These are phyloP conservation scores for Neelides folsomi DNA, from an alignment of 2,888 invertebrate genomes.

Conservation along the genomic window DNA sequence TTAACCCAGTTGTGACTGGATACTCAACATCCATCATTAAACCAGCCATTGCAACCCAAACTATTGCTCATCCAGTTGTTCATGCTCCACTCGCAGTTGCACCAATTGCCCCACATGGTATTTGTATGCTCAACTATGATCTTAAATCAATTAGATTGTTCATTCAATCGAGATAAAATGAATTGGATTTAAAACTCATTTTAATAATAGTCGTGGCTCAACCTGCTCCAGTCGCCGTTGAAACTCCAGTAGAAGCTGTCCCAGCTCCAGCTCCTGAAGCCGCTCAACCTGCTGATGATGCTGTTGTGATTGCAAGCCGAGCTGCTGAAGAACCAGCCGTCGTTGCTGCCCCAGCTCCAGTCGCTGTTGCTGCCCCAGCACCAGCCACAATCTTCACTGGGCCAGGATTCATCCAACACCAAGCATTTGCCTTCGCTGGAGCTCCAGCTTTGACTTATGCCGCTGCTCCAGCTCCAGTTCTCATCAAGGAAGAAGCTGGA, in stretches of 20 bases:
- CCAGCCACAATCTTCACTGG: background rate
- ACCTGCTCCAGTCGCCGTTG: conserved; percentile 8
- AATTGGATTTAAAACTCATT: too few species aligned
- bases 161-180: too few species aligned
- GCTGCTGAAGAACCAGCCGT: background rate
- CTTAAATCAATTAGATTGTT: too few species aligned
- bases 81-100: conserved; percentile 4
- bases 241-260: background rate
- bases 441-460: conserved; percentile 6
- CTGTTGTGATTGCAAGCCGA: background rate
- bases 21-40: conserved; percentile 35
- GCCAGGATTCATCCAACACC: background rate
- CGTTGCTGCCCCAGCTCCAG: conserved; percentile 10
- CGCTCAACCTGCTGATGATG: background rate
- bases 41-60: conserved; percentile 33
- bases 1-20: conserved; percentile 36
- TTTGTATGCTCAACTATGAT: too few species aligned
- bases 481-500: background rate
- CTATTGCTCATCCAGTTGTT: conserved; percentile 14
- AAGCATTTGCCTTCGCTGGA: background rate
- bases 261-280: conserved; percentile 1
- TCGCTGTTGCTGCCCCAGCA: conserved; percentile 5
- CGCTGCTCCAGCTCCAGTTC: conserved; percentile 6
- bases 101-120: conserved; percentile 12
- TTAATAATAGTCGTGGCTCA: background rate